Evolutionary conservation across 1,140 invertebrate genomes (phyloP), one percentile per base, ranked within the genome.

Genomic region (Gerris buenoi): DNA sequence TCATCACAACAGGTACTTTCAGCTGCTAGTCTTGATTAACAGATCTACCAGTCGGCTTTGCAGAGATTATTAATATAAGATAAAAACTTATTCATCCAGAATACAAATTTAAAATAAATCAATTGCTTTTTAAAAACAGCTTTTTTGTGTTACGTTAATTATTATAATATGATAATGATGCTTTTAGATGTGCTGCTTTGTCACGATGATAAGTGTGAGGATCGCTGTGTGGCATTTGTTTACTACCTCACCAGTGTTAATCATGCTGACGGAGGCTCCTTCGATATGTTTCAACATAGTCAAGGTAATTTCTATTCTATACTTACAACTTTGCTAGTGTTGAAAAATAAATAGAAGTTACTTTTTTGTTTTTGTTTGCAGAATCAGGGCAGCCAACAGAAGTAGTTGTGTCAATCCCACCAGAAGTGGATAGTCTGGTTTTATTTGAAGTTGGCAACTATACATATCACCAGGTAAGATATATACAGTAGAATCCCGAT

Each of bases 181-280:
- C 28, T 68, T 68, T 58, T 68, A 73, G 72, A 73, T 71, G 67
- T 68, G 57, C 63, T 73, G 27, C 68, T 73, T 15, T 73, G 72
- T 65, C 72, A 73, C 59, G 72, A 73, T 67, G 72, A 73, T 62
- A 69, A 70, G 63, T 70, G 68, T 57, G 68, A 71, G 25, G 70
- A 73, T 64, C 63, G 72, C 14, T 68, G 65, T 58, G 65, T 73
- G 14, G 72, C 72, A 25, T 73, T 72, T 59, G 69, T 73, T 63
- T 71, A 67, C 22, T 73, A 73, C 61, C 67, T 73, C 27, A 70
- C 70, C 61, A 67, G 68, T 22, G 64, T 63, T 62, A 68, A 69
- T 57, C 27, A 68, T 10, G 63, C 65, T 61, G 69, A 67, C 62
- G 71, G 70, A 33, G 72, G 72, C 2, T 65, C 66, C 14, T 70